These are phyloP conservation scores for Spisula subtruncata DNA, from an alignment of 2,888 invertebrate genomes.

Conservation along the genomic window DNA sequence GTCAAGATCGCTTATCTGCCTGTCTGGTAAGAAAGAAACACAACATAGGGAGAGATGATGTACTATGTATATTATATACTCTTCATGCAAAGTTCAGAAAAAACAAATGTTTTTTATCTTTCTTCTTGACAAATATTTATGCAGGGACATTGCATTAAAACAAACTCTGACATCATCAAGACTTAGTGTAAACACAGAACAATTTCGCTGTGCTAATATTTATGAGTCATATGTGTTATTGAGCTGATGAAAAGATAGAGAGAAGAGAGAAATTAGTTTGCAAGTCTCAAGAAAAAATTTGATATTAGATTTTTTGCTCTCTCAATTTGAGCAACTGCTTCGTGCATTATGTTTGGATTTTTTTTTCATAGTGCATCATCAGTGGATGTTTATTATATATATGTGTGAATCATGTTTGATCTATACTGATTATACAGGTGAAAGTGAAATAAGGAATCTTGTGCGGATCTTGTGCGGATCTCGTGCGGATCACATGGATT, in stretches of 20 bases:
- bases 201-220: background rate
- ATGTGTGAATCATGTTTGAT: slow-evolving; percentile 17
- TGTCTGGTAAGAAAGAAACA: background rate
- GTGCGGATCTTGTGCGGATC: no score
- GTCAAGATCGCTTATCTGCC: background rate
- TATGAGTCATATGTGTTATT: background rate
- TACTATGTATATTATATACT: background rate
- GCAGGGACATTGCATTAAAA: slow-evolving; percentile 5
- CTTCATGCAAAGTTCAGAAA: background rate
- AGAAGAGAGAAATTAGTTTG: background rate
- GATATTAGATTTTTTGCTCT: background rate
- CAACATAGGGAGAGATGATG: background rate
- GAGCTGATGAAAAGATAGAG: background rate
- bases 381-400: background rate
- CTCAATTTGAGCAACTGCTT: background rate
- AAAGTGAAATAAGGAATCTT: background rate
- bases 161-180: slow-evolving; percentile 7
- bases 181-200: slow-evolving; percentile 1
- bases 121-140: slow-evolving; percentile 18
- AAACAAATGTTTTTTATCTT: slow-evolving; percentile 13
- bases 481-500: background rate
- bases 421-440: background rate
- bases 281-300: background rate
- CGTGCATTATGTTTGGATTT: background rate
- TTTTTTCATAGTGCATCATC: background rate